These are phyloP conservation scores for Plebejus melissa DNA, from an alignment of 2,888 invertebrate species.

Conservation along the genomic window DNA sequence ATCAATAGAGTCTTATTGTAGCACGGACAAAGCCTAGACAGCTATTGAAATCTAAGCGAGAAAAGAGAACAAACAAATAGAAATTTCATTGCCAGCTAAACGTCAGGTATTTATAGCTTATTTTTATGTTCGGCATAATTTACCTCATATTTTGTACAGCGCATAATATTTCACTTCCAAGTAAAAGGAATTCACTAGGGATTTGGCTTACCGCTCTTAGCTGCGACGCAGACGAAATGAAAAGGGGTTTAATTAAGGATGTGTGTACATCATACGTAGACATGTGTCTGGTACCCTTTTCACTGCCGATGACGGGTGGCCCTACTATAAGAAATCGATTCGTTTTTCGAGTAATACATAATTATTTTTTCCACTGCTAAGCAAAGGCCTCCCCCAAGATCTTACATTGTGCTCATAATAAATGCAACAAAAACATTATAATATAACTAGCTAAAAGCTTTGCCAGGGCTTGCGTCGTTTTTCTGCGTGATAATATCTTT, in stretches of 20 bases:
- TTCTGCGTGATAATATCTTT: too few relatives aligned
- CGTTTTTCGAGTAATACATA: background rate
- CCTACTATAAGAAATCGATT: conserved; percentile 34
- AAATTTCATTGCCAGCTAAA: background rate
- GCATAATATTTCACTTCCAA: background rate
- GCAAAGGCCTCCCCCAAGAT: too few relatives aligned
- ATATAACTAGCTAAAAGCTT: too few relatives aligned
- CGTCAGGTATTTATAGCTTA: background rate
- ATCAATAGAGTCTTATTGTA: background rate
- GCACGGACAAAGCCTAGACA: background rate
- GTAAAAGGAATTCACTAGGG: conserved; percentile 37
- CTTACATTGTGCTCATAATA: too few relatives aligned
- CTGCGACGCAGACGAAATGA: conserved; percentile 51
- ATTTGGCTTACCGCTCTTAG: conserved; percentile 39
- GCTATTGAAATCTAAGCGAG: background rate
- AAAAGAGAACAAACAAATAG: background rate
- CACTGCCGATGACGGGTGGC: conserved; percentile 50
- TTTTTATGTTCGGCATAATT: background rate
- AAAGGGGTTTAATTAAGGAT: conserved; percentile 63
- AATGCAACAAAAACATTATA: too few relatives aligned
- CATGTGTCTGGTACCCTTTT: conserved; percentile 57
- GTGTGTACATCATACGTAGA: conserved; percentile 40
- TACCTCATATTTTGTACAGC: background rate
- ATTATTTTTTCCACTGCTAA: too few relatives aligned
- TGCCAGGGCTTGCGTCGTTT: too few relatives aligned